Evolutionary conservation across 1,140 invertebrate species (phyloP).

Genomic region (Neoseiulus cucumeris): DNA sequence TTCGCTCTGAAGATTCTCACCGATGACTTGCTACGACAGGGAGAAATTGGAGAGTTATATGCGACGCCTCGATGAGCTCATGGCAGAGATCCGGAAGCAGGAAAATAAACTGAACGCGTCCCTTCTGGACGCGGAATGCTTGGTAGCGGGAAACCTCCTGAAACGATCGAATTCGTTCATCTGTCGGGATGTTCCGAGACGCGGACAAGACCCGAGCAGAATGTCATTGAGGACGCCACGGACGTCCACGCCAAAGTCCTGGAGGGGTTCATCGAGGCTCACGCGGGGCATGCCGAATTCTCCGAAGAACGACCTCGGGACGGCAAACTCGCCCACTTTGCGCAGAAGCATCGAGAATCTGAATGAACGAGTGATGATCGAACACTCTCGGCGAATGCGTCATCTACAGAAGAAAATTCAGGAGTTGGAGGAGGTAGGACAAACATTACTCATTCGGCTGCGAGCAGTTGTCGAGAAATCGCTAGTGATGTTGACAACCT

Average conservation of each 20-base stretch:
- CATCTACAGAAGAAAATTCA: background rate
- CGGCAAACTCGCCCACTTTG: background rate
- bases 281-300: background rate
- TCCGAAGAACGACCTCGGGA: background rate
- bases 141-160: background rate
- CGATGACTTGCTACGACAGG: too few relatives aligned
- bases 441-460: too few relatives aligned
- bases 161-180: background rate
- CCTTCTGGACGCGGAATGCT: background rate
- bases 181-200: background rate
- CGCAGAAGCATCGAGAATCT: background rate
- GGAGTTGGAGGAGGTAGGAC: slow-evolving; percentile 1
- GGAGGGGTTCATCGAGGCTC: background rate
- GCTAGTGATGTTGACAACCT: too few relatives aligned
- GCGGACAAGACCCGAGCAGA: background rate
- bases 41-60: background rate
- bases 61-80: background rate
- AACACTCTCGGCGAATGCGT: background rate
- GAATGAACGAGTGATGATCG: background rate
- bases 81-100: background rate
- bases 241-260: background rate
- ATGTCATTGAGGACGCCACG: slow-evolving; percentile 7
- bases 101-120: background rate
- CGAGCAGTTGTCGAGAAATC: too few relatives aligned
- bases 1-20: too few relatives aligned